phyloP scores from a whole-genome alignment of 2,113 vertebrate genomes.

The Chloropsis hardwickii region DNA sequence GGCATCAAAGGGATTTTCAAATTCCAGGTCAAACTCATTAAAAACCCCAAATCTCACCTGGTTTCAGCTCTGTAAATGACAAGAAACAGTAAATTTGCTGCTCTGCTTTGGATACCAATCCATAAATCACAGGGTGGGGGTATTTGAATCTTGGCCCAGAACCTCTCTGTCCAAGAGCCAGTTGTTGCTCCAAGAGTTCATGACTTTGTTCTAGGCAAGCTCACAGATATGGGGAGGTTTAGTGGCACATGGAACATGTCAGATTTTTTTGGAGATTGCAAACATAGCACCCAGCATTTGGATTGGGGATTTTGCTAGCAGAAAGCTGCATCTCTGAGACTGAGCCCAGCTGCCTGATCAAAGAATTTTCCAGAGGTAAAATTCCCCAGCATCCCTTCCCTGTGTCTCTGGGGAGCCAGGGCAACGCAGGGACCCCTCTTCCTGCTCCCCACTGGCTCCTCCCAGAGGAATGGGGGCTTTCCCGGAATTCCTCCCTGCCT shows the following conservation, averaged over 20 bases:
- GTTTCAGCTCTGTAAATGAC: neutral
- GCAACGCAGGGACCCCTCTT: neutral
- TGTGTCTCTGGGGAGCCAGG: neutral
- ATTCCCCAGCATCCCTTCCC: neutral
- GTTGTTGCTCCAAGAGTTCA: neutral
- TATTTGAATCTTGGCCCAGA: slow-evolving; percentile 31
- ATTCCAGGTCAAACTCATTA: slow-evolving; percentile 11
- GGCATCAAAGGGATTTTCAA: slow-evolving; percentile 37
- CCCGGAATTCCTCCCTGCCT: slow-evolving; percentile 57
- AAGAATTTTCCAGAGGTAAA: neutral
- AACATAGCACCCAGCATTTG: neutral
- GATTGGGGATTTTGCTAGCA: neutral
- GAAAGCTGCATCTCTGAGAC: neutral
- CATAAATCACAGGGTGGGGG: neutral
- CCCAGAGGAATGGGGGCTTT: slow-evolving; percentile 4
- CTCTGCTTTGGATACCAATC: neutral
- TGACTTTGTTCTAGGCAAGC: neutral
- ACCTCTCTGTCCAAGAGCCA: neutral
- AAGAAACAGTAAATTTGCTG: neutral
- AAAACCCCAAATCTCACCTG: neutral
- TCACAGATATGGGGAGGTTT: neutral
- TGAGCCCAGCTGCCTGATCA: neutral
- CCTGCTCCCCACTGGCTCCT: neutral
- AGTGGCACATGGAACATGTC: neutral
- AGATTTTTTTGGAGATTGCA: neutral